Base-by-base conservation (phyloP, 1,140 invertebrate genomes). In the Caenorhabditis brenneri region DNA sequence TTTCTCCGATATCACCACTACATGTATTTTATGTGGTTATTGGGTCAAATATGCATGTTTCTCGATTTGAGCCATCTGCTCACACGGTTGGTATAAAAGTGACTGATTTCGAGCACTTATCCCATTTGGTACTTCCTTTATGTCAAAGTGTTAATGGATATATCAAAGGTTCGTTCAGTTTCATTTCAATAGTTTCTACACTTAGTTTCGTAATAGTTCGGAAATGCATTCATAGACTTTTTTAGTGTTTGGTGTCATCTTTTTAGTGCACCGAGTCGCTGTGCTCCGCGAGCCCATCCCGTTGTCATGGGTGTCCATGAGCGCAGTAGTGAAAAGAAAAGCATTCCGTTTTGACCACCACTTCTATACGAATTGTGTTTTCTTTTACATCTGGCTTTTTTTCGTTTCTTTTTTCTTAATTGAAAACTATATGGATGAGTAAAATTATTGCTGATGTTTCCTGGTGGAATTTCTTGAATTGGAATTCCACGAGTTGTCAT, bases 401-500 rank as follows among this genome's bases (percentile, higher is more conserved):
- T 24, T 24, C 5, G 39, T 24, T 55, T 12, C 22, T 55, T 29
- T 51, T 51, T 51, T 51, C 22, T n/a, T 65, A 10, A 42, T 10
- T 31, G 36, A 46, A 22, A 74, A 29, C n/a, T 74, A 42, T 74
- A 74, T 74, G 65, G 36, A 74, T 74, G 65, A 74, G 65, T 74
- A 74, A 74, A 74, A 74, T 74, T 24, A 74, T 74, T 42, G 65
- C 65, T 74, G 65, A 74, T 74, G 65, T 74, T 22, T 74, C 65
- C 12, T 74, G 65, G 65, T 74, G 65, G 65, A 74, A 74, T n/a
- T 74, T 74, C 42, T 74, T 74, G 65, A 74, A 74, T n/a, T 74
- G 65, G 65, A 74, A 74, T 42, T 74, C 65, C 65, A 74, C 65
- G 10, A 74, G 65, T 74, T 74, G 65, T 42, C 65, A 74, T 74